phyloP scores from a whole-genome alignment of 2,797 vertebrate species.

The Myotis findleyi region DNA sequence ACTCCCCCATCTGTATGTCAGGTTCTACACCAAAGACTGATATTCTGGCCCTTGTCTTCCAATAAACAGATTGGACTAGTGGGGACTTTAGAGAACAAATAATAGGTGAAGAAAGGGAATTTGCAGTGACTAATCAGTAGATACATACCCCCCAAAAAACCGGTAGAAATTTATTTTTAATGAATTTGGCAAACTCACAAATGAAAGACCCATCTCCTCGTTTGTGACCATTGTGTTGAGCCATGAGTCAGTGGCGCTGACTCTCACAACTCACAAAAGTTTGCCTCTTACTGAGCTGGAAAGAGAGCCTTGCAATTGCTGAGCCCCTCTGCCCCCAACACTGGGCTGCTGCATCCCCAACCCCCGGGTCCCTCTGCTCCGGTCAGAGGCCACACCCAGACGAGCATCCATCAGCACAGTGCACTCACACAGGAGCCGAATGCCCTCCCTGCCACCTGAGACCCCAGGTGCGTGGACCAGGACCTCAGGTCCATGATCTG shows the following conservation, averaged over 20 bases:
- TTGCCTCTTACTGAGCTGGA: neutral
- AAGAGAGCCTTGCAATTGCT: neutral
- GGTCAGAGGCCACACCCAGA: neutral
- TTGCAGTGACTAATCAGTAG: neutral
- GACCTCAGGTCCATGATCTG: neutral
- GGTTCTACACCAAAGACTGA: neutral
- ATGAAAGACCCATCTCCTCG: neutral
- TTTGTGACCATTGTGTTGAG: neutral
- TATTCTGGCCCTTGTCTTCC: neutral
- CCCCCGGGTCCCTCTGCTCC: neutral
- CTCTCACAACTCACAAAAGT: fast-evolving
- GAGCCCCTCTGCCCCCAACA: neutral
- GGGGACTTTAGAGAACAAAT: neutral
- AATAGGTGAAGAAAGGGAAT: neutral
- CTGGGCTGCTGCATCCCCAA: neutral
- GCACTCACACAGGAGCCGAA: no score
- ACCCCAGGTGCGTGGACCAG: neutral
- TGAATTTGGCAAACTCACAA: neutral
- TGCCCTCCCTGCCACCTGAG: neutral
- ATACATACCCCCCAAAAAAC: neutral
- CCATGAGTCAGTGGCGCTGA: neutral
- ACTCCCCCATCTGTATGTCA: neutral
- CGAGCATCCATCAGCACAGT: neutral
- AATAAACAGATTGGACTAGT: neutral
- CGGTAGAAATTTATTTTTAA: neutral